These are phyloP conservation scores for Pitta sordida DNA, from an alignment of 2,113 vertebrate genomes.

Conservation along the genomic window DNA sequence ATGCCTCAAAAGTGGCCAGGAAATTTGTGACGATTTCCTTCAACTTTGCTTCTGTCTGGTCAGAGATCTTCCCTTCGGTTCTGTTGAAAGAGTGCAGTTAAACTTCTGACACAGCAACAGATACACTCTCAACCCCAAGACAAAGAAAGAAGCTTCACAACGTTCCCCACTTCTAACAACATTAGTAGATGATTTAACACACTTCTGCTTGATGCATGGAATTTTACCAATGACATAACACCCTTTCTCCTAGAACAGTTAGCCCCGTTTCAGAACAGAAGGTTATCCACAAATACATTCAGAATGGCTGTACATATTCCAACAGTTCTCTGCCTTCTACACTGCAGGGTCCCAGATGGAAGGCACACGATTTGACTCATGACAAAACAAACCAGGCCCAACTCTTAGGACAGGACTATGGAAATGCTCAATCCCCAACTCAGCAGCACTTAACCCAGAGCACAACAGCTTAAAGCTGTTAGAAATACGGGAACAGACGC, in stretches of 20 bases:
- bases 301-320: rapidly evolving
- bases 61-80: conserved; percentile 90
- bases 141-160: not conserved
- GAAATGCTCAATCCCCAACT: not conserved
- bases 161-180: not conserved
- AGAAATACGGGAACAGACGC: rapidly evolving
- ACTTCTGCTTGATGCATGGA: not conserved
- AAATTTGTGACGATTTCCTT: conserved; percentile 91
- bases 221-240: rapidly evolving
- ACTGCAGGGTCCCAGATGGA: not conserved
- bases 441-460: not conserved
- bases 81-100: conserved; percentile 62
- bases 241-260: not conserved
- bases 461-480: not conserved
- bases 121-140: rapidly evolving
- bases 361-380: rapidly evolving
- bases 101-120: not conserved
- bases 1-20: conserved; percentile 91
- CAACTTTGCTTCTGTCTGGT: conserved; percentile 88
- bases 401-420: not conserved
- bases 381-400: not conserved
- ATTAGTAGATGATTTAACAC: not conserved
- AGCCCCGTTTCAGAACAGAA: not conserved
- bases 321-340: not conserved
- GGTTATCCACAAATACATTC: not conserved